phyloP scores from a whole-genome alignment of 2,888 invertebrate species.

The Portevinia maculata region DNA sequence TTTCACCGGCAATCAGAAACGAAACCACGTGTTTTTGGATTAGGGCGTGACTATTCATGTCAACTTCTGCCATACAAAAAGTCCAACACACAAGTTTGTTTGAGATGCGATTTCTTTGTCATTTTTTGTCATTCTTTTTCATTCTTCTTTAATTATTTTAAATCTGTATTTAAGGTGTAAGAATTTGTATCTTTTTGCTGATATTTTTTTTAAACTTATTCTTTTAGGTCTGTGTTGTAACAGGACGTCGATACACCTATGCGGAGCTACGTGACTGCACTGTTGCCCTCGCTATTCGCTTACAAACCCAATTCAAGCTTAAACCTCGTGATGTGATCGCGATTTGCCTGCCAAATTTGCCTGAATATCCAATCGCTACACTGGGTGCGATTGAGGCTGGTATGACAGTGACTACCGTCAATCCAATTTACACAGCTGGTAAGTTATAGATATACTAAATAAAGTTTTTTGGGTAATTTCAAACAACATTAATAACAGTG shows the following conservation, averaged over 20 bases:
- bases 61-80: no score
- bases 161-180: no score
- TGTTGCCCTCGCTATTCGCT: slow-evolving; percentile 87
- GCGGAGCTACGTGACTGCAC: slow-evolving; percentile 86
- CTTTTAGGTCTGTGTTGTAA: slow-evolving; percentile 88
- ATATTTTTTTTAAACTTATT: not conserved
- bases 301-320: slow-evolving; percentile 87
- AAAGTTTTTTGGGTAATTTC: no score
- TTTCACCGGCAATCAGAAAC: no score
- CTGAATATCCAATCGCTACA: slow-evolving; percentile 88
- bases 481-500: no score
- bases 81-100: no score
- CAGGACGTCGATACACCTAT: slow-evolving; percentile 89
- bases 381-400: slow-evolving; percentile 89
- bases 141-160: no score
- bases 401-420: slow-evolving; percentile 88
- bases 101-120: no score
- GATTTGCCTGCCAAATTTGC: slow-evolving; percentile 89
- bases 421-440: slow-evolving; percentile 89
- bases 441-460: no score
- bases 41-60: no score
- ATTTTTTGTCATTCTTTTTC: no score
- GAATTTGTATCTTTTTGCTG: not conserved
- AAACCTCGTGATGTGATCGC: slow-evolving; percentile 87
- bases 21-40: no score